A percentile compares a stretch with the other conserved stretches of the same genome.
phyloP scores from a whole-genome alignment of 2,888 invertebrate genomes.

The Catocala nupta region DNA sequence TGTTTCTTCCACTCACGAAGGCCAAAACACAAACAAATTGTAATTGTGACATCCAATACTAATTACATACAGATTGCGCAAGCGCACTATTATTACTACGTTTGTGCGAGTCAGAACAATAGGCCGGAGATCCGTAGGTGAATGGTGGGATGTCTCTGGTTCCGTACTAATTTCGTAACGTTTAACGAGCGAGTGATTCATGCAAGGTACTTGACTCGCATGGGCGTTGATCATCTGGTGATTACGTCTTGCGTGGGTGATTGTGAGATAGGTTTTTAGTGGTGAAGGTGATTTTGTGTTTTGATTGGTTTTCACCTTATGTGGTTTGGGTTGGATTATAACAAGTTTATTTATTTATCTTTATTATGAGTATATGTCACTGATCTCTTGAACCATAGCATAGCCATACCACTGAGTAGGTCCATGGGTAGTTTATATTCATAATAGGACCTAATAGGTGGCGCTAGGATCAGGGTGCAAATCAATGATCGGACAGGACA shows the following conservation, averaged over 20 bases:
- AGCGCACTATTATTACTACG: neutral
- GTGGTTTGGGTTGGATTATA: no score
- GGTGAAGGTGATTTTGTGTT: no score
- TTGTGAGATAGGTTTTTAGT: no score
- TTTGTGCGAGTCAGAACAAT: conserved; percentile 31
- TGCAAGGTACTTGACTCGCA: neutral
- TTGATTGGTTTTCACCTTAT: no score
- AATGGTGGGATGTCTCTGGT: conserved; percentile 40
- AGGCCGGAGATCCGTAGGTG: conserved; percentile 46
- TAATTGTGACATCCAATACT: neutral
- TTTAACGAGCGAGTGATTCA: conserved; percentile 23
- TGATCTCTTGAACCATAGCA: no score
- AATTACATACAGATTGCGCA: neutral
- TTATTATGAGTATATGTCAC: no score
- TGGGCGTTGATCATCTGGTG: neutral
- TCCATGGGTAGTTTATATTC: no score
- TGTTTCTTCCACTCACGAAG: neutral
- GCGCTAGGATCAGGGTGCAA: no score
- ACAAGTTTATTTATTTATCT: no score
- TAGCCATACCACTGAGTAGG: no score
- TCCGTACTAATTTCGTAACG: conserved; percentile 33
- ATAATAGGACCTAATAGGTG: no score
- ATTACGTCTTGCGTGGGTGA: neutral
- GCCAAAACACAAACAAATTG: neutral
- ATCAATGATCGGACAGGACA: no score